Evolutionary conservation across 2,888 invertebrate genomes (phyloP).

Genomic region (Drosophila glabriapex): DNA sequence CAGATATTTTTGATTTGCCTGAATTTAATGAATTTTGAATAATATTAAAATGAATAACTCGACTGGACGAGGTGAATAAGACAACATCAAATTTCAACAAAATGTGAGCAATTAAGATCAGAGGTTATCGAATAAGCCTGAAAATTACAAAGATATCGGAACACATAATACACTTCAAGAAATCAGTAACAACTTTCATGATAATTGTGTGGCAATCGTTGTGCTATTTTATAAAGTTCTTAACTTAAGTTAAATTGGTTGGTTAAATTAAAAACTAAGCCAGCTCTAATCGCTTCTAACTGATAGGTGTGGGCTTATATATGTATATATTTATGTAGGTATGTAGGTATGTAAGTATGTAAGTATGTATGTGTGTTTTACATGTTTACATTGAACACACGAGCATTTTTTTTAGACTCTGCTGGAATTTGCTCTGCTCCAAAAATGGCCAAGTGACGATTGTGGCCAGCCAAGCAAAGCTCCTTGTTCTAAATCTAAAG

Average conservation of each 20-base stretch:
- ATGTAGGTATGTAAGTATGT: background rate
- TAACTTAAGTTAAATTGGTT: no score
- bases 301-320: background rate
- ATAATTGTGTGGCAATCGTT: background rate
- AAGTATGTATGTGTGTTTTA: background rate
- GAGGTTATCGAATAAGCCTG: background rate
- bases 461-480: constrained; percentile 38
- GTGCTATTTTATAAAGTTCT: background rate
- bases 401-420: background rate
- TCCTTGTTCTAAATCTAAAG: constrained; percentile 20
- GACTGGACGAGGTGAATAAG: no score
- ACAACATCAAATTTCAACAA: no score
- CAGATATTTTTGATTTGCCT: no score
- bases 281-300: background rate
- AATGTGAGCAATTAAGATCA: background rate
- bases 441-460: constrained; percentile 18
- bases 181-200: background rate
- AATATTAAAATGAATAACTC: background rate
- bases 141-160: background rate
- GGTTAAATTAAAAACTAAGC: no score
- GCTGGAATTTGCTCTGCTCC: background rate
- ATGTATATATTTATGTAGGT: background rate
- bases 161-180: background rate
- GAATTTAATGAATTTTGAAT: background rate
- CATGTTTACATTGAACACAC: constrained; percentile 7